phyloP scores from a whole-genome alignment of 2,888 invertebrate species.

The Microdon myrmicae region DNA sequence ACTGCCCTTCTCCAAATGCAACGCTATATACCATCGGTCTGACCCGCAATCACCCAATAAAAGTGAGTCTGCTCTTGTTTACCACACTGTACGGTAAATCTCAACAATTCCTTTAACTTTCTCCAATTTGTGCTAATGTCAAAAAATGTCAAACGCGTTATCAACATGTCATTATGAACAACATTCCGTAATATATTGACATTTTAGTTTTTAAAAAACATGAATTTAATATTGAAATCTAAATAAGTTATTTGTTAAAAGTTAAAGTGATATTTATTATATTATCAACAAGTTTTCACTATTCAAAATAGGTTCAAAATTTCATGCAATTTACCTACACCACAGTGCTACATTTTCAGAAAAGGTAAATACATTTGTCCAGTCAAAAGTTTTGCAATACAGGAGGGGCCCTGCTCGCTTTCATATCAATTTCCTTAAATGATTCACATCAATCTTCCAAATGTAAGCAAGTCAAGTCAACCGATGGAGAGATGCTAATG shows the following conservation, averaged over 20 bases:
- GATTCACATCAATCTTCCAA: no score
- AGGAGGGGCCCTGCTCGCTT: constrained; percentile 39
- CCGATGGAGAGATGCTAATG: no score
- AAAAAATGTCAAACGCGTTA: constrained; percentile 42
- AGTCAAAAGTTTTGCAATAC: constrained; percentile 25
- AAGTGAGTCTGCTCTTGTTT: no score
- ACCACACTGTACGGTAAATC: not conserved
- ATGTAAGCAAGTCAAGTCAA: no score
- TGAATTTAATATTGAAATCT: constrained; percentile 38
- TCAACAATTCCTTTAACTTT: not conserved
- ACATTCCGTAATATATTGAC: constrained; percentile 47
- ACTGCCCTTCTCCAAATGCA: no score
- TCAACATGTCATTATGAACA: constrained; percentile 51
- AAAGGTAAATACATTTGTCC: constrained; percentile 38
- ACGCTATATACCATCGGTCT: not conserved
- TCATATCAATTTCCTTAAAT: constrained; percentile 20
- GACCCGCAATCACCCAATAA: no score
- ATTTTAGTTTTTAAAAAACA: constrained; percentile 39
- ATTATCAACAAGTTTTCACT: constrained; percentile 8
- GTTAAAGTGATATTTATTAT: constrained; percentile 26
- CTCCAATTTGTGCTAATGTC: not conserved
- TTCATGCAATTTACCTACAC: constrained; percentile 26
- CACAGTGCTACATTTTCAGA: constrained; percentile 41
- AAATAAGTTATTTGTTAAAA: constrained; percentile 28
- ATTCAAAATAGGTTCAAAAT: constrained; percentile 22